Evolutionary conservation across 2,113 vertebrate species (phyloP).

Genomic region (Phycodurus eques): DNA sequence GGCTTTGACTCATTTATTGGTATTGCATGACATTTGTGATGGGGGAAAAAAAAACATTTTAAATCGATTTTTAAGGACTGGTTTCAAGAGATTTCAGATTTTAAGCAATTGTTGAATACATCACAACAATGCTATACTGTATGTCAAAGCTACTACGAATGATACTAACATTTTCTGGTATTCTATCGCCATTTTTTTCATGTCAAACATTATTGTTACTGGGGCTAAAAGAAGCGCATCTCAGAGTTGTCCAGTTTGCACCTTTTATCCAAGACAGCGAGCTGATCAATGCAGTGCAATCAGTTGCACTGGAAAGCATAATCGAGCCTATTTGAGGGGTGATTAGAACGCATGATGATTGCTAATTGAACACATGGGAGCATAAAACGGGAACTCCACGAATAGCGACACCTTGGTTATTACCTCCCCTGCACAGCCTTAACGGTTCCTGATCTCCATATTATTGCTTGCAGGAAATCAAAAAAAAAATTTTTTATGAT

Average conservation of each 20-base stretch:
- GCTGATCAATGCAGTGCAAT: constrained; percentile 22
- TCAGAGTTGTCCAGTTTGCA: neutral
- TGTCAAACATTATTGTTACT: too few species aligned
- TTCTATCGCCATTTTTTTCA: too few species aligned
- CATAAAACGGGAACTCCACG: neutral
- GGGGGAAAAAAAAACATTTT: too few species aligned
- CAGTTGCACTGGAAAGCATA: neutral
- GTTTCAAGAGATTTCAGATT: neutral
- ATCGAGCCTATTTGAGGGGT: constrained; percentile 7
- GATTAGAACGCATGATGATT: constrained; percentile 19
- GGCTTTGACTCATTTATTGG: constrained; percentile 27
- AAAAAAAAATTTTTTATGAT: constrained; percentile 25
- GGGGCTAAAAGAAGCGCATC: too few species aligned
- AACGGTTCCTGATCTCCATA: constrained; percentile 15
- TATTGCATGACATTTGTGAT: neutral
- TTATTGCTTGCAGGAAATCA: constrained; percentile 17
- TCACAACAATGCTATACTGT: too few species aligned
- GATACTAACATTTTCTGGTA: too few species aligned
- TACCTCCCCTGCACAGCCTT: constrained; percentile 13
- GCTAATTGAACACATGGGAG: constrained; percentile 15
- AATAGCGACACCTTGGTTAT: constrained; percentile 29
- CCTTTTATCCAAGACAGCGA: neutral
- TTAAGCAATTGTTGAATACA: neutral
- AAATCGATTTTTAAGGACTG: too few species aligned
- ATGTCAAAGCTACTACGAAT: too few species aligned